These are phyloP conservation scores for Aramus guarauna DNA, from an alignment of 2,113 vertebrate genomes.

Conservation along the genomic window DNA sequence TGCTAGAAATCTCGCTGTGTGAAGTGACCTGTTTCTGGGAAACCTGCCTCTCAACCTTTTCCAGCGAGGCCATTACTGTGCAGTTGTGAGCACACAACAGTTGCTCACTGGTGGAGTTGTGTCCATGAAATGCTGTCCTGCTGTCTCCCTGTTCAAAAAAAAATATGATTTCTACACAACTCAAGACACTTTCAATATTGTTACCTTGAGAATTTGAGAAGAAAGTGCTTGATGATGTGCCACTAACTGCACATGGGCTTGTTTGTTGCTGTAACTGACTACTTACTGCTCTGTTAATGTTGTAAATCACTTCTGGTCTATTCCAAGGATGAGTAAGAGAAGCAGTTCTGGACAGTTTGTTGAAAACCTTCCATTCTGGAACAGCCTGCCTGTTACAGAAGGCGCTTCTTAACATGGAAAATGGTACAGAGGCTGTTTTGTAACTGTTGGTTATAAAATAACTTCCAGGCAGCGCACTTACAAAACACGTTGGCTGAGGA, in stretches of 20 bases:
- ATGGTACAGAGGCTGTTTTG: not conserved
- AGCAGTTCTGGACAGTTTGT: not conserved
- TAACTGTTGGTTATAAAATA: not conserved
- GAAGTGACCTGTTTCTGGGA: not conserved
- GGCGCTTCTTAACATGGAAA: not conserved
- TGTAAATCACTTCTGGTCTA: rapidly evolving
- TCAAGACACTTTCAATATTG: not conserved
- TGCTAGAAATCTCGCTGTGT: rapidly evolving
- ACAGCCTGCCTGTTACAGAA: not conserved
- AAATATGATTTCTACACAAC: not conserved
- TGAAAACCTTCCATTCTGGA: not conserved
- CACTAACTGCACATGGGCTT: rapidly evolving
- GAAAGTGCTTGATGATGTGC: not conserved
- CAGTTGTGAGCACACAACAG: rapidly evolving
- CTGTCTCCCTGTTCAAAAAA: not conserved
- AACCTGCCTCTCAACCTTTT: not conserved
- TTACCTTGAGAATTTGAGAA: rapidly evolving
- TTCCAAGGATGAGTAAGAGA: not conserved
- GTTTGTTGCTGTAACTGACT: rapidly evolving
- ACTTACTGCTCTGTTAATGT: not conserved
- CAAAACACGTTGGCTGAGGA: not conserved
- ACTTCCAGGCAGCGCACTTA: not conserved
- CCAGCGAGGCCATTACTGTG: not conserved
- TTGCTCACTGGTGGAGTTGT: not conserved
- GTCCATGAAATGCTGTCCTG: rapidly evolving